Conservation (phyloP, 2,797 vertebrate genomes). For the Danio kyathit region DNA sequence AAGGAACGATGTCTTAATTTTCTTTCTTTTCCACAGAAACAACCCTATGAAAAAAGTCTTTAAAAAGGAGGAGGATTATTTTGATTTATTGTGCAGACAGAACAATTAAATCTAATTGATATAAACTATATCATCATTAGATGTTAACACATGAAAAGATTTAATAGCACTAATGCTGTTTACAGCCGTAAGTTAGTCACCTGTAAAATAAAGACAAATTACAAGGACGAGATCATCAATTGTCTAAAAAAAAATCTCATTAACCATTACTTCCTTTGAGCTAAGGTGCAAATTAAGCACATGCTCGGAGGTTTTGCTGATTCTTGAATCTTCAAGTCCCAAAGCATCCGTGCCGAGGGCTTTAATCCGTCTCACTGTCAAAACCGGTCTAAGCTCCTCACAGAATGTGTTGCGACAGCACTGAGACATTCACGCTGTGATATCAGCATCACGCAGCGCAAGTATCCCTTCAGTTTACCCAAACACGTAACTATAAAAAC, state of each 20-base stretch:
- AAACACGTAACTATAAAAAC: conserved; percentile 8
- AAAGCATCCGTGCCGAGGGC: background rate
- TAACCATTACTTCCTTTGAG: background rate
- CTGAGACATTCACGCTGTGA: conserved; percentile 8
- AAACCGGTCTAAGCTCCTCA: background rate
- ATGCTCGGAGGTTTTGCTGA: conserved; percentile 6
- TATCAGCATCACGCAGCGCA: conserved; percentile 30
- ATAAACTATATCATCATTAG: background rate
- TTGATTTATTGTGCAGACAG: no score
- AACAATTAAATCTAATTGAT: background rate
- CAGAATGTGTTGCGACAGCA: conserved; percentile 29
- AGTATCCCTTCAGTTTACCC: conserved; percentile 12
- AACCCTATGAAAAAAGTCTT: background rate
- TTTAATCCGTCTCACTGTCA: conserved; percentile 22
- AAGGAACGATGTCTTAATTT: background rate
- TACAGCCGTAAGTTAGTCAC: conserved; percentile 2
- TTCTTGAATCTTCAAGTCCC: background rate
- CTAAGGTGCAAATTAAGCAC: conserved; percentile 1
- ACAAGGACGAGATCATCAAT: conserved; percentile 1
- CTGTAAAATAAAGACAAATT: conserved; percentile 13
- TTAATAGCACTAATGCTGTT: background rate
- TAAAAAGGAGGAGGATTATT: no score
- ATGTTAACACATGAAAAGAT: background rate
- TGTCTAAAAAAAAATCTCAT: conserved; percentile 13
- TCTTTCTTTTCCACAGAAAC: background rate